These are phyloP conservation scores for Stegodyphus mimosarum DNA, from an alignment of 1,140 invertebrate species.

Conservation along the genomic window DNA sequence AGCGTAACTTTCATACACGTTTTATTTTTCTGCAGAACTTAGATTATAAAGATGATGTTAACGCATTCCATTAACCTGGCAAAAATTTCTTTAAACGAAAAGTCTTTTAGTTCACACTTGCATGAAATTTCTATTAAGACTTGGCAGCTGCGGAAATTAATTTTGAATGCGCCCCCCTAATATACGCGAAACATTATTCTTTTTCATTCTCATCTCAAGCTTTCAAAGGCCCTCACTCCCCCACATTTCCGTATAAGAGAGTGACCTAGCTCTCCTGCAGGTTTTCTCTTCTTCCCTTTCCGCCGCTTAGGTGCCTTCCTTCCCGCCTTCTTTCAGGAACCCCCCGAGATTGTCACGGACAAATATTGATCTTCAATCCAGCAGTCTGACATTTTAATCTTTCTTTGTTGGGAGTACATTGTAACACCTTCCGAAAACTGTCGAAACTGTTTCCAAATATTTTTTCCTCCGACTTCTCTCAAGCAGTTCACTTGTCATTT, in stretches of 20 bases:
- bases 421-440: constrained; percentile 1
- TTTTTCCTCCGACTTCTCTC: neutral
- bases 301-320: neutral
- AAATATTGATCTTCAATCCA: constrained; percentile 37
- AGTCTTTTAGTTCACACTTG: too few species aligned
- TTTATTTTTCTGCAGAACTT: too few species aligned
- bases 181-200: neutral
- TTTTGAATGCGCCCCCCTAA: constrained; percentile 16
- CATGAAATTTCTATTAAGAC: too few species aligned
- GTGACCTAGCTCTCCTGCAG: neutral
- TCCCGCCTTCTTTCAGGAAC: neutral
- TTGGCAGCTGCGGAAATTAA: too few species aligned
- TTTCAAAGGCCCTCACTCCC: neutral
- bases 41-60: too few species aligned
- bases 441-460: constrained; percentile 7
- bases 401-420: neutral
- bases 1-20: too few species aligned
- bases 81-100: too few species aligned
- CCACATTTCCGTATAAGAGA: constrained; percentile 3
- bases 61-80: too few species aligned
- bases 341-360: constrained; percentile 10
- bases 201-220: neutral
- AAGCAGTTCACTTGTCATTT: too few species aligned
- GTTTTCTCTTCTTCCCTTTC: neutral
- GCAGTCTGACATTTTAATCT: constrained; percentile 35